Evolutionary conservation across 2,888 invertebrate genomes (phyloP).

Genomic region (Leptopterna dolabrata): DNA sequence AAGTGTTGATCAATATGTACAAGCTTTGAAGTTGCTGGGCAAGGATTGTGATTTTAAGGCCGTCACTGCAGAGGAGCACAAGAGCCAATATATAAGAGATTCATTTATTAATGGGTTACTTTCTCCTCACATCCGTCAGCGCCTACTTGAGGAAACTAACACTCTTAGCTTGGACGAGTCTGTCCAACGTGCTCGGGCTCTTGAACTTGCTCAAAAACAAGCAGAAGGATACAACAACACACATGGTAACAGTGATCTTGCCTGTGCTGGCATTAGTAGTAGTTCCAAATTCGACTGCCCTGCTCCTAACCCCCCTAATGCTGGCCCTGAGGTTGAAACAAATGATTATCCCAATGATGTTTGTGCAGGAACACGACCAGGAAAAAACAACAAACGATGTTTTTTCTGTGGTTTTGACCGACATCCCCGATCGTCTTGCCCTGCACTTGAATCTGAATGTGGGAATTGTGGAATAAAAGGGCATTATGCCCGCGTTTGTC

Average conservation of each 20-base stretch:
- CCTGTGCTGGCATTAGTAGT: too few relatives aligned
- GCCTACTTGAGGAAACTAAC: slow-evolving; percentile 17
- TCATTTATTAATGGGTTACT: slow-evolving; percentile 19
- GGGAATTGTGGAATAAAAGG: too few relatives aligned
- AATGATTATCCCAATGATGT: too few relatives aligned
- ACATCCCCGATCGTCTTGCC: not conserved
- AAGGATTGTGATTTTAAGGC: slow-evolving; percentile 49
- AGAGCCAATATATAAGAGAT: slow-evolving; percentile 17
- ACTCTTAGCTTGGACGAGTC: slow-evolving; percentile 2
- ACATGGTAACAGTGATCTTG: not conserved
- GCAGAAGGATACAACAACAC: not conserved
- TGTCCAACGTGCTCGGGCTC: not conserved
- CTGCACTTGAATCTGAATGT: not conserved
- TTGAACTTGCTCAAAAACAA: slow-evolving; percentile 1
- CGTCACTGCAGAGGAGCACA: slow-evolving; percentile 32
- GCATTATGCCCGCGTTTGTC: too few relatives aligned
- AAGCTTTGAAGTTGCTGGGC: slow-evolving; percentile 14
- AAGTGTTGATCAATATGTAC: slow-evolving; percentile 21
- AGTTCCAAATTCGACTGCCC: too few relatives aligned
- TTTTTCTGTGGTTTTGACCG: slow-evolving; percentile 17
- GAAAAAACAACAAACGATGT: not conserved
- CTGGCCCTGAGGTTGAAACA: too few relatives aligned
- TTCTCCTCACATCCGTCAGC: slow-evolving; percentile 15
- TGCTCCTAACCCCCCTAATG: too few relatives aligned
- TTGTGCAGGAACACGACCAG: not conserved